phyloP scores from a whole-genome alignment of 2,888 invertebrate genomes.

The Agapostemon virescens region DNA sequence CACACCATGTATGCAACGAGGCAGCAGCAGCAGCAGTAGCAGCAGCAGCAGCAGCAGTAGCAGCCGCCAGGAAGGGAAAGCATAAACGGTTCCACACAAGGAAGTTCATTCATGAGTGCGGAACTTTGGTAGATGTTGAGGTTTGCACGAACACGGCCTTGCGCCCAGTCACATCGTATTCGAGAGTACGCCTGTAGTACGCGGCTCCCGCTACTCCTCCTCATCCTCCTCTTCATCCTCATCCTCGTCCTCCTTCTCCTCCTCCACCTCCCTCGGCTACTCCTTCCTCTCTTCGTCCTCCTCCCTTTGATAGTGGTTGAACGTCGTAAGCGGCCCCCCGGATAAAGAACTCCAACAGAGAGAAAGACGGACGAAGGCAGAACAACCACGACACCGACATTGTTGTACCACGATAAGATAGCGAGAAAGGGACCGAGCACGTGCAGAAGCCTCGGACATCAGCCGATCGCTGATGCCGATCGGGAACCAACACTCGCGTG shows the following conservation, averaged over 20 bases:
- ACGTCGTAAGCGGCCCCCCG: slow-evolving; percentile 37
- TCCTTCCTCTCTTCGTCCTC: neutral
- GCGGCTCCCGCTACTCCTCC: slow-evolving; percentile 40
- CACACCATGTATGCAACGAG: slow-evolving; percentile 53
- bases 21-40: neutral
- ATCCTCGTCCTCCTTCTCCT: slow-evolving; percentile 35
- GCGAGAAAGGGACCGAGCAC: slow-evolving; percentile 63
- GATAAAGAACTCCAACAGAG: slow-evolving; percentile 39
- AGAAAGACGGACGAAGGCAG: slow-evolving; percentile 6
- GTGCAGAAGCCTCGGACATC: slow-evolving; percentile 30
- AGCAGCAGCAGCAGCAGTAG: neutral
- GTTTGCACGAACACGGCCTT: slow-evolving; percentile 49
- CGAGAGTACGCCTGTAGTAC: slow-evolving; percentile 39
- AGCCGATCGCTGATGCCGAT: slow-evolving; percentile 69
- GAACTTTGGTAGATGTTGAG: slow-evolving; percentile 69
- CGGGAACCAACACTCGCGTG: slow-evolving; percentile 67
- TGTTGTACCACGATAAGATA: slow-evolving; percentile 69
- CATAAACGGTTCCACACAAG: slow-evolving; percentile 71
- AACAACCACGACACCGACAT: slow-evolving; percentile 45
- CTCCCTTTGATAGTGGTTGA: slow-evolving; percentile 29
- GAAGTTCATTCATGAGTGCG: slow-evolving; percentile 73
- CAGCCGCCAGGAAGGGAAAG: slow-evolving; percentile 64
- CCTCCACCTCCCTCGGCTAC: neutral
- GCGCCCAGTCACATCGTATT: slow-evolving; percentile 47
- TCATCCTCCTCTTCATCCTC: slow-evolving; percentile 52